Evolutionary conservation across 2,113 vertebrate species (phyloP), one percentile per base, ranked within the genome.

Genomic region (Oryzias curvinotus): DNA sequence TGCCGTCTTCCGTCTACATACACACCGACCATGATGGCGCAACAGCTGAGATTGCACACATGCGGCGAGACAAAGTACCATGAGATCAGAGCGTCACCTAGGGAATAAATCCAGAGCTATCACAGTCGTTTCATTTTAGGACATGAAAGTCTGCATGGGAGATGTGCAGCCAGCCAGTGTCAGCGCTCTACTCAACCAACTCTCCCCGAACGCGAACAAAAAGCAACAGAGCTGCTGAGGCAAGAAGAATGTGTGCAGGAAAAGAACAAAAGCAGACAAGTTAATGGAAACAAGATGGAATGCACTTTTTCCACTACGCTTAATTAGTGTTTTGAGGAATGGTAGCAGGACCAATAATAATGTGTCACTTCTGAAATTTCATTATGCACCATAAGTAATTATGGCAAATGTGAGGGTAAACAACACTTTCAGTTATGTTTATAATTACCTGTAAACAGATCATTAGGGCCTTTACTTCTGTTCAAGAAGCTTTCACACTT

Each of bases 141-240:
- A 68, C 68, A 57, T 64, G 36, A 78, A 74, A 70, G 77, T 43
- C 59, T 7, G 52, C 68, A 58, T 44, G 52, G 54, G 73, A 68
- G 71, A 76, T 61, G 57, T 71, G 42, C 76, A 54, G 49, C 62
- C 63, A 60, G 21, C 57, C 62, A 62, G 56, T 65, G 65, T 72
- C 61, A 57, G 62, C 25, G 21, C 58, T 57, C 73, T 68, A n/a
- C n/a, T 62, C 59, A 60, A 75, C 66, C 69, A 62, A 76, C 57
- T 73, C 68, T 67, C 54, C 76, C 73, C 73, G 73, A 36, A 77
- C 66, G 72, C 64, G 77, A 84, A 79, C 73, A 79, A 78, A 77
- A 77, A 71, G 54, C 71, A 72, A 68, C 13, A n/a, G 58, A 65
- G 66, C 61, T 44, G 41, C 58, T 75, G 54, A 80, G 73, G 84